Conservation (phyloP, 2,113 vertebrate genomes). For the Trematomus loennbergii region DNA sequence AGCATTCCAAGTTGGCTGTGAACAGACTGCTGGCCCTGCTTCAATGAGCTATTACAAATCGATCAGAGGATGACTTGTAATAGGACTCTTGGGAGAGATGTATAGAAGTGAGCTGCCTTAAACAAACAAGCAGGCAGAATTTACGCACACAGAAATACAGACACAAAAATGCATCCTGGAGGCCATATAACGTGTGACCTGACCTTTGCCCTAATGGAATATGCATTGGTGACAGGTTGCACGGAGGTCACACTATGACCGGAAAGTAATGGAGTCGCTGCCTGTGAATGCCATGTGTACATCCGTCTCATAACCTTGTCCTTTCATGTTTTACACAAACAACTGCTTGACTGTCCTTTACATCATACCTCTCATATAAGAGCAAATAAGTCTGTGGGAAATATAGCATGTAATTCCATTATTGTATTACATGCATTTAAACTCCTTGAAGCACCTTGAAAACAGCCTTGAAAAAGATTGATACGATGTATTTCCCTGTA, state of each 20-base stretch:
- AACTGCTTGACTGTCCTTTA: neutral
- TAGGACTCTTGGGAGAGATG: slow-evolving; percentile 46
- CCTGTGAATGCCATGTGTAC: neutral
- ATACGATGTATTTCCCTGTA: slow-evolving; percentile 14
- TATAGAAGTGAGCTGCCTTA: slow-evolving; percentile 33
- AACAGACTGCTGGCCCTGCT: slow-evolving; percentile 54
- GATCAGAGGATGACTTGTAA: slow-evolving; percentile 62
- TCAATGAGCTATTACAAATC: slow-evolving; percentile 73
- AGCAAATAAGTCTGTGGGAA: slow-evolving; percentile 30
- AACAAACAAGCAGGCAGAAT: slow-evolving; percentile 43
- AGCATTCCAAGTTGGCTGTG: slow-evolving; percentile 66
- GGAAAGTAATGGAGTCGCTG: slow-evolving; percentile 7
- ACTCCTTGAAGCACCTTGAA: slow-evolving; percentile 47
- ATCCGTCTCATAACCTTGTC: slow-evolving; percentile 20
- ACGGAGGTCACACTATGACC: neutral
- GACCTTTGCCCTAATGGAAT: slow-evolving; percentile 15
- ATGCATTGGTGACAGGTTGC: slow-evolving; percentile 20
- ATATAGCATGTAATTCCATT: slow-evolving; percentile 48
- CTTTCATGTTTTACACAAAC: slow-evolving; percentile 5
- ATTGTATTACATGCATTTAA: slow-evolving; percentile 25
- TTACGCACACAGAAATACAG: slow-evolving; percentile 12
- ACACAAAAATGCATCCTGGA: neutral
- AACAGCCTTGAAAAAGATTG: slow-evolving; percentile 19
- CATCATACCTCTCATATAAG: slow-evolving; percentile 27
- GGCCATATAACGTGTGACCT: slow-evolving; percentile 1